Base-by-base conservation (phyloP, 2,888 invertebrate genomes). In the Adelphocoris suturalis region DNA sequence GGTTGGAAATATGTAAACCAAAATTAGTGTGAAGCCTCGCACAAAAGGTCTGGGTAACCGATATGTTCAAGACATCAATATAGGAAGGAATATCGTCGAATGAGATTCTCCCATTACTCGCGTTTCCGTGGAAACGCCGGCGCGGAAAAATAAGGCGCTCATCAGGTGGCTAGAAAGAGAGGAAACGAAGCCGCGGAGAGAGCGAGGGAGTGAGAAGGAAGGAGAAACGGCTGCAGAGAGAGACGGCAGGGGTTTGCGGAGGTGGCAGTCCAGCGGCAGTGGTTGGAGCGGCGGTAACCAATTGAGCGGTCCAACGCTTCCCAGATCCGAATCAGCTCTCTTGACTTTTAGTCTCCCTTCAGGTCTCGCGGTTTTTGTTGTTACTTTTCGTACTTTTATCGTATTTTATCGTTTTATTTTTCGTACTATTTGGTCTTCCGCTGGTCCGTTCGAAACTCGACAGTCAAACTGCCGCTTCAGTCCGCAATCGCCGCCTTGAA, bases 211-310 rank as follows among this genome's bases (percentile, higher is more conserved):
- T 75, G 23, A 37, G 78, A 47, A 46, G 78, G 37, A 76, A 5
- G 28, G 37, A 28, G 76, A 4, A 37, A 76, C 16, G 78, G 2
- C 23, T 37, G 28, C 13, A 16, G 37, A 46, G 78, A 47, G n/a
- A n/a, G 78, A 46, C 46, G 78, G 37, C 46, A 46, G 78, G 78
- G 19, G 78, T 46, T 46, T 46, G 37, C 78, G 46, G 78, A 37
- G 78, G 47, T 78, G 78, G 46, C 78, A 78, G 78, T 78, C 78
- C 78, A 78, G 78, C 68, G 68, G 47, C 78, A 46, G 78, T 46
- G 78, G 78, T 78, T 78, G 78, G 46, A 78, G 78, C 78, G 46
- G 68, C 23, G 68, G 68, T 68, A 68, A 68, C 68, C 68, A 27
- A 68, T 68, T 68, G 23, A 68, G 68, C 68, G 68, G 68, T 27